Percentiles rank a stretch among this genome's conserved stretches.
These are phyloP conservation scores for Antheraea assamensis DNA, from an alignment of 2,888 invertebrate species.

Conservation along the genomic window DNA sequence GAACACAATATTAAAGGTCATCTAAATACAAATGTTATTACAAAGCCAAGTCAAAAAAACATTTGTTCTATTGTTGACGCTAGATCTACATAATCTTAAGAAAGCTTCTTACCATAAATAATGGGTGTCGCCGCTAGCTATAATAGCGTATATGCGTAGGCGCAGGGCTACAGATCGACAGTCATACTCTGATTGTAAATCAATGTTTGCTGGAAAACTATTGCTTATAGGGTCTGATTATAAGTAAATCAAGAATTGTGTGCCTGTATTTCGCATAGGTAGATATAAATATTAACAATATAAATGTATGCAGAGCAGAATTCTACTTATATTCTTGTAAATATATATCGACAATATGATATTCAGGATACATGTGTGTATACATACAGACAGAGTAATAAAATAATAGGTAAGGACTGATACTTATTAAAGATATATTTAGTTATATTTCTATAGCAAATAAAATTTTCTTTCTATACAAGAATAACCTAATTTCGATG, in stretches of 20 bases:
- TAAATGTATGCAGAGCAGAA: neutral
- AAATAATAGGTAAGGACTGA: neutral
- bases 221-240: constrained; percentile 28
- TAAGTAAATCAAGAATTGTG: neutral
- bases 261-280: neutral
- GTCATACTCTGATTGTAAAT: constrained; percentile 78
- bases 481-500: too few relatives aligned
- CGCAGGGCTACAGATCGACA: constrained; percentile 74
- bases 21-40: constrained; percentile 25
- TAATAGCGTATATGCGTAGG: constrained; percentile 73
- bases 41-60: constrained; percentile 40
- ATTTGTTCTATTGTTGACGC: constrained; percentile 74
- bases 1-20: neutral
- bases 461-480: too few relatives aligned
- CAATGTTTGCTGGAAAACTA: constrained; percentile 63
- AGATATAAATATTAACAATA: neutral
- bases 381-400: neutral
- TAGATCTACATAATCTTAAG: constrained; percentile 75
- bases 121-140: constrained; percentile 77
- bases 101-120: constrained; percentile 82
- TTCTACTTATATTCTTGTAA: neutral
- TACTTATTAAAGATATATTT: neutral
- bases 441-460: too few relatives aligned
- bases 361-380: neutral
- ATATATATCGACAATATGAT: neutral